Evolutionary conservation across 2,113 vertebrate genomes (phyloP), one percentile per base, ranked within the genome.

Genomic region (Petroica traversi): DNA sequence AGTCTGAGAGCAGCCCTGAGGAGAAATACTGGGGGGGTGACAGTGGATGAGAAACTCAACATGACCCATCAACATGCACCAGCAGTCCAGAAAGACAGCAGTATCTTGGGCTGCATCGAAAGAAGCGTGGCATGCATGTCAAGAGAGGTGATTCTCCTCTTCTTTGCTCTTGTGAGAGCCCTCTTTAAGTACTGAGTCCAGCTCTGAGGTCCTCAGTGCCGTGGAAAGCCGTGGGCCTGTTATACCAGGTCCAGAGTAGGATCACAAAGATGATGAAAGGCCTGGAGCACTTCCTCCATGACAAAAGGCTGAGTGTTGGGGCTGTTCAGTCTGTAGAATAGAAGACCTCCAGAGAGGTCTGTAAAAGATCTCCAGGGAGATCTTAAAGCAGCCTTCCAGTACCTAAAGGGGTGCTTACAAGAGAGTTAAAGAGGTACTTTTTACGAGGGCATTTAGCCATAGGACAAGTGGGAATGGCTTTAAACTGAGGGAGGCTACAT

Each of bases 51-150:
- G 40, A 68, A 34, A n/a, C 12, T 54, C 40, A 61, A 3, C 25
- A 11, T 19, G 34, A 82, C n/a, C 25, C 1, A 0, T 29, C 20
- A 59, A 26, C 8, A 34, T 16, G 10, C 6, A 10, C n/a, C 31
- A 14, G 3, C 25, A 34, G 14, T 61, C 25, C 40, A 48, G 87
- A 54, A 54, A 40, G 61, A 68, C 29, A 48, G 10, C 4, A 31
- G 17, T 33, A 61, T 46, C 24, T 28, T 14, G 52, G 28, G n/a
- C n/a, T 52, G 16, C 45, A 61, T 34, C 40, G 41, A 61, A 61
- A n/a, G 19, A 52, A 61, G 6, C 2, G 0, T 11, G 29, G 13
- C 13, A 68, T 67, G 13, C 13, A 74, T 28, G 9, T 31, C 8
- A 4, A 48, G 40, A 25, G 29, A 52, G 7, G 4, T 61, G 13